Conservation (phyloP, 2,113 vertebrate genomes). For the Coptodon bakossiorum region DNA sequence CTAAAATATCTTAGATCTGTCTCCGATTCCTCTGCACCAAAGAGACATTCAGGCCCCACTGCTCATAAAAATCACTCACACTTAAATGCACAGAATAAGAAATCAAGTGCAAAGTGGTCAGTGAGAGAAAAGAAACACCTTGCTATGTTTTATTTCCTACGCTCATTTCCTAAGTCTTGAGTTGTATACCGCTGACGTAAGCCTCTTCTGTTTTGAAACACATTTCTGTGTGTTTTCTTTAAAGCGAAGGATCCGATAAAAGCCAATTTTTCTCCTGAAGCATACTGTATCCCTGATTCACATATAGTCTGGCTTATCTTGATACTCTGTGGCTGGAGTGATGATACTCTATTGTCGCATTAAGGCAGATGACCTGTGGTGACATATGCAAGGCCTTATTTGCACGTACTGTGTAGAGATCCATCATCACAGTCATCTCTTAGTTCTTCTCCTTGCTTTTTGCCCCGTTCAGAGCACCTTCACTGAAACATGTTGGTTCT, state of each 20-base stretch:
- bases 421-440: background rate
- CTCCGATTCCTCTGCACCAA: constrained; percentile 30
- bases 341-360: background rate
- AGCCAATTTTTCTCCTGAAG: background rate
- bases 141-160: background rate
- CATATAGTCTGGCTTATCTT: background rate
- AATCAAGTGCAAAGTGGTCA: background rate
- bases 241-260: background rate
- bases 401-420: background rate
- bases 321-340: background rate
- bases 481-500: background rate
- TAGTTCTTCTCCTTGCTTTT: background rate
- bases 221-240: background rate
- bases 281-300: background rate
- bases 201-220: background rate
- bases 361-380: background rate
- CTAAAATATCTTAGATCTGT: constrained; percentile 47
- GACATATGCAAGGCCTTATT: background rate
- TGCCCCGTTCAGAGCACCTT: background rate
- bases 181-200: background rate
- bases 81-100: constrained; percentile 7
- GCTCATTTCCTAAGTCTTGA: background rate
- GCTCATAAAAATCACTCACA: constrained; percentile 34
- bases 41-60: constrained; percentile 4
- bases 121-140: background rate